These are phyloP conservation scores for Zaprionus kolodkinae DNA, from an alignment of 1,140 invertebrate genomes.

Conservation along the genomic window DNA sequence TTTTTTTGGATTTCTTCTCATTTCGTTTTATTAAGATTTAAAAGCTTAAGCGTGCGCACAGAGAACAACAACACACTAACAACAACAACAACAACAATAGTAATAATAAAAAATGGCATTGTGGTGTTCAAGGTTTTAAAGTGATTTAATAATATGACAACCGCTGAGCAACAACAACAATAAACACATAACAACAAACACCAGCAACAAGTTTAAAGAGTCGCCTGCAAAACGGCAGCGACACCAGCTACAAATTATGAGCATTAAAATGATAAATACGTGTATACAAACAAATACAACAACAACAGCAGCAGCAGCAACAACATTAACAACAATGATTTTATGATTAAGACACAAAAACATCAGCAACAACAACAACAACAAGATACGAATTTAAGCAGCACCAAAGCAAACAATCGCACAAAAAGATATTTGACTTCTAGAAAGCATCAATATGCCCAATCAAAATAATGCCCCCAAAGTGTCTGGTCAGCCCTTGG, in stretches of 20 bases:
- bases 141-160: conserved; percentile 76
- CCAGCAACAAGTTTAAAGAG: conserved; percentile 14
- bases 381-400: conserved; percentile 33
- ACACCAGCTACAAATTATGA: conserved; percentile 58
- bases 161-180: conserved; percentile 30
- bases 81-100: conserved; percentile 23
- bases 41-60: conserved; percentile 49
- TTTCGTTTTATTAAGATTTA: conserved; percentile 64
- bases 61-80: conserved; percentile 13
- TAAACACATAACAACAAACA: conserved; percentile 19
- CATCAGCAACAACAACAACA: conserved; percentile 37
- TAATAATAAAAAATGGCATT: conserved; percentile 52
- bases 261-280: conserved; percentile 73
- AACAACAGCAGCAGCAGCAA: conserved; percentile 45
- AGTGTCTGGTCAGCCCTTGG: conserved; percentile 20
- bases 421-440: background rate
- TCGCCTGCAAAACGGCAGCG: conserved; percentile 1
- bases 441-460: conserved; percentile 32
- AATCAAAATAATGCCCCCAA: conserved; percentile 39
- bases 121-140: conserved; percentile 68
- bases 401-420: background rate
- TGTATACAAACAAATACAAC: conserved; percentile 45
- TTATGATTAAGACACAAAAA: conserved; percentile 60
- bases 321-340: conserved; percentile 56
- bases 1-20: conserved; percentile 54